These are phyloP conservation scores for Drosophila bipectinata DNA, from an alignment of 1,140 invertebrate species.

Conservation along the genomic window DNA sequence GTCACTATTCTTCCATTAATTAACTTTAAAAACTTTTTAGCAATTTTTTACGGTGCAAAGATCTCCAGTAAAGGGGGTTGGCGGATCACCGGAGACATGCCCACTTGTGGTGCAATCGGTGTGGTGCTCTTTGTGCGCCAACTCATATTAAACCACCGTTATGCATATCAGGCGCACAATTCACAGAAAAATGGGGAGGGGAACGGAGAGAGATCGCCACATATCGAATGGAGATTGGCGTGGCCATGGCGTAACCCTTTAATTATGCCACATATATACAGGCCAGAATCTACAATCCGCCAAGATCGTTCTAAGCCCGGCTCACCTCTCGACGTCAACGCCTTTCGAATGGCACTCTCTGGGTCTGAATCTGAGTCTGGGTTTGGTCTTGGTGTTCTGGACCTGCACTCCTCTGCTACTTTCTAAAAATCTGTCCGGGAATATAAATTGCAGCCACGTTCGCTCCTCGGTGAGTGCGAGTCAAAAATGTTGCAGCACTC, in stretches of 20 bases:
- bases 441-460: constrained; percentile 63
- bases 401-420: constrained; percentile 58
- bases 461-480: constrained; percentile 47
- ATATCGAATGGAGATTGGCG: constrained; percentile 68
- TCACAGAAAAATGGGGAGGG: constrained; percentile 33
- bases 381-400: constrained; percentile 31
- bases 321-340: constrained; percentile 67
- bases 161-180: constrained; percentile 74
- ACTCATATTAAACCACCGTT: constrained; percentile 81
- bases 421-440: constrained; percentile 75
- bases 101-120: constrained; percentile 56
- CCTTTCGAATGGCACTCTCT: constrained; percentile 75
- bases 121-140: constrained; percentile 56
- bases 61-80: constrained; percentile 27
- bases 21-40: background rate
- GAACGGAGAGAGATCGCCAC: constrained; percentile 33
- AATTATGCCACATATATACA: constrained; percentile 64
- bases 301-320: constrained; percentile 32
- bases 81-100: constrained; percentile 55
- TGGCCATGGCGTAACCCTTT: constrained; percentile 76
- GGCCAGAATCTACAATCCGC: constrained; percentile 23
- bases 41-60: constrained; percentile 22
- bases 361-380: constrained; percentile 29
- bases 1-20: background rate
- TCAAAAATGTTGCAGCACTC: constrained; percentile 42